Conservation (phyloP, 2,888 invertebrate genomes). For the Xestia c-nigrum region DNA sequence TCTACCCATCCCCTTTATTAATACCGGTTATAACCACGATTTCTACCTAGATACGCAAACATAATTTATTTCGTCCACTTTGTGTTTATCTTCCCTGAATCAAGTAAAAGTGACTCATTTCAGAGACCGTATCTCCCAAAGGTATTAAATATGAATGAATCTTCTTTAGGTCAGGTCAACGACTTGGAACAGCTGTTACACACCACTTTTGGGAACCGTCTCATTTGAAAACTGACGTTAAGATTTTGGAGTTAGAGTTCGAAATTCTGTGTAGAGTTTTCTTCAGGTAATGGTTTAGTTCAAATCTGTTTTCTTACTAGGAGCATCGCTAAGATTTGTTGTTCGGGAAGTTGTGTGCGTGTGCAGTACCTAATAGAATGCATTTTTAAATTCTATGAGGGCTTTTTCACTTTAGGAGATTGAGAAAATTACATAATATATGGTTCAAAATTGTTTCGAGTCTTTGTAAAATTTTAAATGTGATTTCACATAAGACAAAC, state of each 20-base stretch:
- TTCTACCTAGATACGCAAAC: constrained; percentile 34
- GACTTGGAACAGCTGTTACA: constrained; percentile 56
- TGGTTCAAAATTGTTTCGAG: background rate
- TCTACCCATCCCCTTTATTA: background rate
- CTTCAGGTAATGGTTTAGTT: constrained; percentile 26
- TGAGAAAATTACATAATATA: background rate
- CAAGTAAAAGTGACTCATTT: constrained; percentile 55
- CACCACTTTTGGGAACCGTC: constrained; percentile 35
- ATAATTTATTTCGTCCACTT: constrained; percentile 32
- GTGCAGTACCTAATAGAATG: constrained; percentile 21
- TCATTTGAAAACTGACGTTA: constrained; percentile 21
- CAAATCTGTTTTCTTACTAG: constrained; percentile 49
- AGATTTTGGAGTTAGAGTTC: background rate
- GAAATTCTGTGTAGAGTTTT: background rate
- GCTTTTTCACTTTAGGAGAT: constrained; percentile 14
- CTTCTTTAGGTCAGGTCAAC: constrained; percentile 66
- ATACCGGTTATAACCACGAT: background rate
- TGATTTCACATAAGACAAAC: background rate
- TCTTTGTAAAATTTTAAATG: background rate
- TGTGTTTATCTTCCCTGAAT: constrained; percentile 38
- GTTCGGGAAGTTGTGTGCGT: constrained; percentile 44
- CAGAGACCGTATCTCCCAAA: constrained; percentile 48
- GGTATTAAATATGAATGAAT: constrained; percentile 67
- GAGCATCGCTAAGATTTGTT: constrained; percentile 39
- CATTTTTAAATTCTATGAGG: constrained; percentile 37